Conservation (phyloP, 2,888 invertebrate species). For the Gastrophysa polygoni region DNA sequence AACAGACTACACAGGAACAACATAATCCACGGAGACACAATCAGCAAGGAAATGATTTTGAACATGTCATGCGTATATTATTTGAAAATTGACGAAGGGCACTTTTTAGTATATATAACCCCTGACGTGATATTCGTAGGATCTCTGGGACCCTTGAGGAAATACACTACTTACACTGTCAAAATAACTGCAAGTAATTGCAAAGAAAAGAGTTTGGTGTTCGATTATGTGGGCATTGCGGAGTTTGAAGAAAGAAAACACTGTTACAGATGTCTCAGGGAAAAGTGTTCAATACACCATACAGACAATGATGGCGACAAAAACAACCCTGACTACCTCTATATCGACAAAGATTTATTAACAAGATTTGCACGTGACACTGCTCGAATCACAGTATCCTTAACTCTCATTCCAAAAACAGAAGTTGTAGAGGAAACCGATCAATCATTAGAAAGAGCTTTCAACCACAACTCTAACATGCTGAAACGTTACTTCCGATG, state of each 20-base stretch:
- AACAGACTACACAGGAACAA: constrained; percentile 22
- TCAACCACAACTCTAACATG: not conserved
- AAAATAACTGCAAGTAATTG: constrained; percentile 2
- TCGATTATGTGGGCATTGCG: constrained; percentile 6
- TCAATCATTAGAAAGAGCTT: not conserved
- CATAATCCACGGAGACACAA: not conserved
- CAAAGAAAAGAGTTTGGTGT: constrained; percentile 2
- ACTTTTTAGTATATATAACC: constrained; percentile 13
- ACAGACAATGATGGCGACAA: not conserved
- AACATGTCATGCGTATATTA: constrained; percentile 6
- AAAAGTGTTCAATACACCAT: constrained; percentile 11
- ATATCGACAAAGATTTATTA: not conserved
- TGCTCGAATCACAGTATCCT: not conserved
- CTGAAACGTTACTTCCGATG: not conserved
- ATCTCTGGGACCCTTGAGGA: not conserved
- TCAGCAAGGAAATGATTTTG: not conserved
- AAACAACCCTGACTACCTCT: not conserved
- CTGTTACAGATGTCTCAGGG: constrained; percentile 15
- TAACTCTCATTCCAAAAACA: not conserved
- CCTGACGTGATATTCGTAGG: constrained; percentile 7
- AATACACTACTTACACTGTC: constrained; percentile 11
- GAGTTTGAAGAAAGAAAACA: constrained; percentile 16
- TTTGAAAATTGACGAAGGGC: not conserved
- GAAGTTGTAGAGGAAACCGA: not conserved
- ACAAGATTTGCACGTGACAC: not conserved